A percentile compares a stretch with the other conserved stretches of the same genome.
phyloP scores from a whole-genome alignment of 1,140 invertebrate genomes.

The Cydia amplana region DNA sequence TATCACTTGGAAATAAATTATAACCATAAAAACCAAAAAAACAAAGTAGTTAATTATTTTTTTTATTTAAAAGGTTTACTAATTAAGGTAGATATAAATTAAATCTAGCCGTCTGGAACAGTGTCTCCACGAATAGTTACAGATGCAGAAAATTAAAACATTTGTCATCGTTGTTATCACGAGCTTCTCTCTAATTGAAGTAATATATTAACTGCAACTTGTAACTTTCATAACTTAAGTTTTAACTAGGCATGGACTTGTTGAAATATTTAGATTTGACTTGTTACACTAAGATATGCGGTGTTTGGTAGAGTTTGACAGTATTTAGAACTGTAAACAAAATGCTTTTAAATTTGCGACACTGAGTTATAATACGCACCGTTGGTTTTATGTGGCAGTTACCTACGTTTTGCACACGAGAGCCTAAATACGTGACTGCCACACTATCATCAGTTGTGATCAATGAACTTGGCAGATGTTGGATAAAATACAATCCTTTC shows the following conservation, averaged over 20 bases:
- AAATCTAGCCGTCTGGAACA: not conserved
- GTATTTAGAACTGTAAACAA: too few relatives aligned
- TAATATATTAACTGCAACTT: not conserved
- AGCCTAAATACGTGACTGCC: not conserved
- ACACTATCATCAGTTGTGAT: slow-evolving; percentile 12
- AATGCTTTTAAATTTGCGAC: too few relatives aligned
- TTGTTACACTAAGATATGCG: too few relatives aligned
- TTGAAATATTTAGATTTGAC: not conserved
- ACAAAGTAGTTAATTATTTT: too few relatives aligned
- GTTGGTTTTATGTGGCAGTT: not conserved
- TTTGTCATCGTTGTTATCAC: slow-evolving; percentile 11
- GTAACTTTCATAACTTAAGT: not conserved
- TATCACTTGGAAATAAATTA: too few relatives aligned
- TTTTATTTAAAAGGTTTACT: not conserved
- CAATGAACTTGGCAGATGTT: slow-evolving; percentile 19
- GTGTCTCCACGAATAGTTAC: slow-evolving; percentile 3
- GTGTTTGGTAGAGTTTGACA: too few relatives aligned
- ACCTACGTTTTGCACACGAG: not conserved
- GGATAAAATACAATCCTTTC: slow-evolving; percentile 31
- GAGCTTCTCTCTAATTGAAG: slow-evolving; percentile 4
- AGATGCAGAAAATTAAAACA: slow-evolving; percentile 6
- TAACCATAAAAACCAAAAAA: too few relatives aligned
- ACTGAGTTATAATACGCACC: too few relatives aligned
- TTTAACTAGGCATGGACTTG: not conserved
- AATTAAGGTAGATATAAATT: not conserved